Conservation (phyloP, 2,797 vertebrate genomes). For the Phataginus tricuspis region DNA sequence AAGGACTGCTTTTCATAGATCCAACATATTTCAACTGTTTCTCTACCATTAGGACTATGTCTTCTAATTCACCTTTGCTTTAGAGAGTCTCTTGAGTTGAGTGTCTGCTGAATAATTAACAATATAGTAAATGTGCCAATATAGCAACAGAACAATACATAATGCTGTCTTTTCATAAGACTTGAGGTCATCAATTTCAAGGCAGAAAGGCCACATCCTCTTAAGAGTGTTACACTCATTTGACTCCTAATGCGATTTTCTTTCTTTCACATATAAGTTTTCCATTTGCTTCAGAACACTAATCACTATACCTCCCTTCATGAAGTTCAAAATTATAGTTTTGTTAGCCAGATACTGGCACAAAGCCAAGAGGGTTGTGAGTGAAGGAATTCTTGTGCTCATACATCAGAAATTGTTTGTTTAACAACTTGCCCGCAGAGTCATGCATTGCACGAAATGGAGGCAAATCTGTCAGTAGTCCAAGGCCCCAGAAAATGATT, state of each 20-base stretch:
- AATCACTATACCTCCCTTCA: background rate
- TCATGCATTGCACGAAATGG: background rate
- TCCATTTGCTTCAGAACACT: conserved; percentile 32
- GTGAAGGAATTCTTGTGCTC: background rate
- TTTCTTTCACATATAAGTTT: background rate
- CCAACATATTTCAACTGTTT: background rate
- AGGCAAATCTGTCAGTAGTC: background rate
- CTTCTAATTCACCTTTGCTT: conserved; percentile 1
- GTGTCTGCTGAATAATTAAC: background rate
- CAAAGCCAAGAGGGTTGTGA: background rate
- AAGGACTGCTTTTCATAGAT: background rate
- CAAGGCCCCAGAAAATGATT: background rate
- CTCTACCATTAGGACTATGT: background rate
- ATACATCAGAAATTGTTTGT: background rate
- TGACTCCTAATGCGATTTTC: background rate
- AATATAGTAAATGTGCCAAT: background rate
- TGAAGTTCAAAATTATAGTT: conserved; percentile 3
- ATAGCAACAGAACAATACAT: conserved; percentile 35
- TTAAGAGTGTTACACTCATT: background rate
- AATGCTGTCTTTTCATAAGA: conserved; percentile 52
- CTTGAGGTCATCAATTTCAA: background rate
- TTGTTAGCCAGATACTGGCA: background rate
- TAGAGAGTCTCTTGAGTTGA: background rate
- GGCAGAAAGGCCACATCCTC: background rate
- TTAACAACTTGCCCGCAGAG: background rate